phyloP scores from a whole-genome alignment of 1,140 invertebrate genomes.

The Drosophila elegans region DNA sequence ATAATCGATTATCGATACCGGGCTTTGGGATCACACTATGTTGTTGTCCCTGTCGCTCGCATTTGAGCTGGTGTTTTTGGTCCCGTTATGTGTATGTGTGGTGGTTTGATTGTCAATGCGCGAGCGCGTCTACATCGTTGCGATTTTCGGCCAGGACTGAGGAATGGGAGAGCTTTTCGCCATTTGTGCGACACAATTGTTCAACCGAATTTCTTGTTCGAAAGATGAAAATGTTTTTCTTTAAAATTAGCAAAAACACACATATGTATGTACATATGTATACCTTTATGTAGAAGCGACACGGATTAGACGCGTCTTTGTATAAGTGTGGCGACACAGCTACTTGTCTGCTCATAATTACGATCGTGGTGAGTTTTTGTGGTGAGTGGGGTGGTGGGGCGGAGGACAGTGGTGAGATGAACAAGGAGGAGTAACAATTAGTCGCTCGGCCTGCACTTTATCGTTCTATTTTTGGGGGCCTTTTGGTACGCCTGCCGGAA shows the following conservation, averaged over 20 bases:
- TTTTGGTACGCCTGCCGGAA: slow-evolving; percentile 63
- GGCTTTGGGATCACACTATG: slow-evolving; percentile 15
- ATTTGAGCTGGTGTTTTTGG: background rate
- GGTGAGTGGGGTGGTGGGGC: background rate
- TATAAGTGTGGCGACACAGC: slow-evolving; percentile 36
- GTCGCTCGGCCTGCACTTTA: slow-evolving; percentile 59
- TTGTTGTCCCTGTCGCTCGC: slow-evolving; percentile 17
- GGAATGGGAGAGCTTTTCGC: slow-evolving; percentile 62
- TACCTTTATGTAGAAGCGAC: slow-evolving; percentile 7
- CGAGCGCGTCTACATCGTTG: slow-evolving; percentile 80
- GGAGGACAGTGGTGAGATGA: slow-evolving; percentile 3
- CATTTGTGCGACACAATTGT: slow-evolving; percentile 77
- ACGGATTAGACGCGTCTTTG: slow-evolving; percentile 48
- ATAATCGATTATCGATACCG: slow-evolving; percentile 35
- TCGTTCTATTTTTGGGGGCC: slow-evolving; percentile 58
- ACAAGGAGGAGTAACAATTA: slow-evolving; percentile 49
- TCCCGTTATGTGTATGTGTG: slow-evolving; percentile 17
- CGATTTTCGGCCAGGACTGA: slow-evolving; percentile 84
- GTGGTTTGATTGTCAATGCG: slow-evolving; percentile 16
- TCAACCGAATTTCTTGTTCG: slow-evolving; percentile 64
- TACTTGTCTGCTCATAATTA: slow-evolving; percentile 62
- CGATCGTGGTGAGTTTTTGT: slow-evolving; percentile 27
- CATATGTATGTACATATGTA: slow-evolving; percentile 2
- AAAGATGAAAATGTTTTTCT: slow-evolving; percentile 79
- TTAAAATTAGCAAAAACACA: slow-evolving; percentile 79